Conservation (phyloP, 2,113 vertebrate species). For the Nannospalax galili region DNA sequence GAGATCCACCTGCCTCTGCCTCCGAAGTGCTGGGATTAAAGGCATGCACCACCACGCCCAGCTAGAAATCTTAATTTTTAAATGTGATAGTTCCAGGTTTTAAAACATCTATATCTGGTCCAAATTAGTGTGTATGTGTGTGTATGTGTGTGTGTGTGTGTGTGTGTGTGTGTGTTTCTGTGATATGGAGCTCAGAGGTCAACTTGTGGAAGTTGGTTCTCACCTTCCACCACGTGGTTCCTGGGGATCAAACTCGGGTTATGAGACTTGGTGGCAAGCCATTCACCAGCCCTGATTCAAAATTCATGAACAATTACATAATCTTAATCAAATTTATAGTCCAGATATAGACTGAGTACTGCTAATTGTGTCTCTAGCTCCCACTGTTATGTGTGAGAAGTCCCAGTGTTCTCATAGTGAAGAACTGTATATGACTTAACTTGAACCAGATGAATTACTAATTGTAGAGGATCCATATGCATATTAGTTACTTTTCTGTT, state of each 20-base stretch:
- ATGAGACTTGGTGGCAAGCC: too few relatives aligned
- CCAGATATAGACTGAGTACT: neutral
- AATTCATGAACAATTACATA: neutral
- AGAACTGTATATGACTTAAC: neutral
- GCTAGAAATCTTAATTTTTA: neutral
- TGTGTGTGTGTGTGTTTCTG: too few relatives aligned
- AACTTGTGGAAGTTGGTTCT: too few relatives aligned
- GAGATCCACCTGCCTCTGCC: too few relatives aligned
- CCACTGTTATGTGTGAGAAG: neutral
- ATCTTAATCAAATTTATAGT: neutral
- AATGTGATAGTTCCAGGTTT: constrained; percentile 13
- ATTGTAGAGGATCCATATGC: neutral
- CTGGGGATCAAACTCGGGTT: too few relatives aligned
- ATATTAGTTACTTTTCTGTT: too few relatives aligned
- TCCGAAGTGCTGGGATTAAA: too few relatives aligned
- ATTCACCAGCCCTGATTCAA: neutral
- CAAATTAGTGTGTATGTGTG: too few relatives aligned
- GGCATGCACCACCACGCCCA: too few relatives aligned
- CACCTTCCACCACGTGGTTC: too few relatives aligned
- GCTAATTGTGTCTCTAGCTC: neutral
- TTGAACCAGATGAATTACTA: neutral
- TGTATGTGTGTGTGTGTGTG: too few relatives aligned
- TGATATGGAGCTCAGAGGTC: too few relatives aligned
- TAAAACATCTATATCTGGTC: neutral
- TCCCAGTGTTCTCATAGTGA: neutral